Conservation (phyloP, 2,113 vertebrate species). For the Sisor rabdophorus region DNA sequence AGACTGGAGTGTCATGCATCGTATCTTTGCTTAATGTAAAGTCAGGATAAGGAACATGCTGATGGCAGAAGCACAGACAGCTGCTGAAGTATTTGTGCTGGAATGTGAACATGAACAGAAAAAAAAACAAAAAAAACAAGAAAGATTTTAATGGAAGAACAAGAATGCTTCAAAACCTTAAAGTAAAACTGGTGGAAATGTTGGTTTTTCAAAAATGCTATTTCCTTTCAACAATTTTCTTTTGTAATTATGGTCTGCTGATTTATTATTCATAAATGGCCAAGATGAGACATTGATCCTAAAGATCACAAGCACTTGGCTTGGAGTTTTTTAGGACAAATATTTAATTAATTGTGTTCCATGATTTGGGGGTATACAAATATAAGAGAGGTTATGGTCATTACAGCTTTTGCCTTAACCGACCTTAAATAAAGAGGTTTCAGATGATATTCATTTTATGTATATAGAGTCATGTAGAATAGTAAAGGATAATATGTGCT, state of each 20-base stretch:
- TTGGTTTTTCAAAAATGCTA: slow-evolving; percentile 19
- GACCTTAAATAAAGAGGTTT: neutral
- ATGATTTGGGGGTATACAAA: neutral
- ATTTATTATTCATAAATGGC: neutral
- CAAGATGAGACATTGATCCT: neutral
- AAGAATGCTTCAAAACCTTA: slow-evolving; percentile 1
- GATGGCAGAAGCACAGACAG: neutral
- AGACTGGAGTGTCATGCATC: slow-evolving; percentile 13
- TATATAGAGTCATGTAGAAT: slow-evolving; percentile 12
- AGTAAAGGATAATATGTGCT: neutral
- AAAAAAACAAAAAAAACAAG: slow-evolving; percentile 7
- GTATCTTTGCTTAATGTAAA: slow-evolving; percentile 40
- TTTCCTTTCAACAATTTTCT: slow-evolving; percentile 5
- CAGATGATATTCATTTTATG: neutral
- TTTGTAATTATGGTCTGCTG: slow-evolving; percentile 7
- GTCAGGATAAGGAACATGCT: slow-evolving; percentile 14
- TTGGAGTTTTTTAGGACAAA: neutral
- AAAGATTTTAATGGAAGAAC: neutral
- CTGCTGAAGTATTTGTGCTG: slow-evolving; percentile 16
- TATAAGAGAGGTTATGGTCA: neutral
- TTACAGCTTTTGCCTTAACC: too few relatives aligned
- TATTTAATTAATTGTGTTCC: slow-evolving; percentile 1
- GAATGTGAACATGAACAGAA: slow-evolving; percentile 11
- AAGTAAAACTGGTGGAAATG: slow-evolving; percentile 16
- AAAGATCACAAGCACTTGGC: neutral